Percentiles rank a stretch among this genome's conserved stretches.
phyloP scores from a whole-genome alignment of 2,113 vertebrate species.

The Herpetotheres cachinnans region DNA sequence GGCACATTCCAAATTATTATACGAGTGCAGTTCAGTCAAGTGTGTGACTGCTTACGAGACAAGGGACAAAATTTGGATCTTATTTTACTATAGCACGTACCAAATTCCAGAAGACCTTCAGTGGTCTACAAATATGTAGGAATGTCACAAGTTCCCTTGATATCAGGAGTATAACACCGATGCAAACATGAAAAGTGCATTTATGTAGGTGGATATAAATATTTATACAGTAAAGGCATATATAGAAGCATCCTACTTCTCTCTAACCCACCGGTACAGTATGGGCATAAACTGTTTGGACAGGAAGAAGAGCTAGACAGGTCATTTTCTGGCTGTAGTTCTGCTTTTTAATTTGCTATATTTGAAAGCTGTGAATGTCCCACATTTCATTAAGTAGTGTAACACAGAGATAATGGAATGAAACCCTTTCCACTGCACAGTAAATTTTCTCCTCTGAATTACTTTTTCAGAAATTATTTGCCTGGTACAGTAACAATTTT shows the following conservation, averaged over 20 bases:
- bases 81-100: not conserved
- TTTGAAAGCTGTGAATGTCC: not conserved
- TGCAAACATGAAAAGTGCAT: not conserved
- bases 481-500: not conserved
- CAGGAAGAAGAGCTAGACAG: not conserved
- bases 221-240: not conserved
- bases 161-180: not conserved
- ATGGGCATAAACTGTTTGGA: not conserved
- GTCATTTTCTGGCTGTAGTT: not conserved
- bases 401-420: not conserved
- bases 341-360: not conserved
- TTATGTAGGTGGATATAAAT: not conserved
- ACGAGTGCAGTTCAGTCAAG: not conserved
- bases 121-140: rapidly evolving
- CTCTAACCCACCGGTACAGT: not conserved
- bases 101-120: not conserved
- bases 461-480: not conserved
- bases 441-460: not conserved
- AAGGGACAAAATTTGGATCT: not conserved
- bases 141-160: not conserved
- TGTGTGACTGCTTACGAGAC: not conserved
- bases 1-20: not conserved
- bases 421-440: not conserved
- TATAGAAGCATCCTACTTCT: not conserved
- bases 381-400: not conserved